Base-by-base conservation (phyloP, 92 coral and sea anemone genomes). In the Siderastrea radians region DNA sequence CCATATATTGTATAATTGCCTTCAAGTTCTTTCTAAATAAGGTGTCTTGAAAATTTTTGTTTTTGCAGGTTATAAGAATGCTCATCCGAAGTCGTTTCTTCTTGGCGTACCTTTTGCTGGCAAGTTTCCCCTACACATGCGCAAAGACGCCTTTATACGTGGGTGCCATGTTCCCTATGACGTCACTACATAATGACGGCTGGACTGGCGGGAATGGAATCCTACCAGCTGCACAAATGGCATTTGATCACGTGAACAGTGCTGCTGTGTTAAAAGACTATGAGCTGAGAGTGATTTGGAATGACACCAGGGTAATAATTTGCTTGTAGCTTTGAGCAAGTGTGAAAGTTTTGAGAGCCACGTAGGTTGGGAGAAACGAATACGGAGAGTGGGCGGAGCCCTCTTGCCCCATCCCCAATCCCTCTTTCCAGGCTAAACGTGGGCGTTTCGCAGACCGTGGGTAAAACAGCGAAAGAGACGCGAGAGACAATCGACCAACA, bases 201-300 rank as follows among this genome's bases (percentile, higher is more conserved):
- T 95, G 98, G 98, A 91, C 96, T 55, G 98, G 98, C 66, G 98
- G 98, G 45, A 86, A 68, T 62, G 98, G 98, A 48, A 83, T 95
- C 48, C 89, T 85, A 65, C 98, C 98, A 46, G 98, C 98, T 5
- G 92, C 94, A 38, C 90, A 93, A 50, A 93, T 95, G 67, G 98
- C 96, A 15, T 75, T 95, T n/a, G 86, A 90, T 26, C 90, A 95
- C 85, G 94, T 95, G 75, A 93, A 95, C 70, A 88, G 47, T 38
- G 87, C 86, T 38, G 93, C 90, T 10, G 80, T 95, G 54, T 80
- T 95, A 55, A 72, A 46, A 16, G 86, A 93, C 65, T 95, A 95
- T 58, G 93, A 95, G 57, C 78, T 95, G 79, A 91, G 76, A 61
- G 83, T 95, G 89, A 53, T 91, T 3, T 95, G 98, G 98, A 95